Evolutionary conservation across 1,140 invertebrate genomes (phyloP), one percentile per base, ranked within the genome.

Genomic region (Sycobia sp.): DNA sequence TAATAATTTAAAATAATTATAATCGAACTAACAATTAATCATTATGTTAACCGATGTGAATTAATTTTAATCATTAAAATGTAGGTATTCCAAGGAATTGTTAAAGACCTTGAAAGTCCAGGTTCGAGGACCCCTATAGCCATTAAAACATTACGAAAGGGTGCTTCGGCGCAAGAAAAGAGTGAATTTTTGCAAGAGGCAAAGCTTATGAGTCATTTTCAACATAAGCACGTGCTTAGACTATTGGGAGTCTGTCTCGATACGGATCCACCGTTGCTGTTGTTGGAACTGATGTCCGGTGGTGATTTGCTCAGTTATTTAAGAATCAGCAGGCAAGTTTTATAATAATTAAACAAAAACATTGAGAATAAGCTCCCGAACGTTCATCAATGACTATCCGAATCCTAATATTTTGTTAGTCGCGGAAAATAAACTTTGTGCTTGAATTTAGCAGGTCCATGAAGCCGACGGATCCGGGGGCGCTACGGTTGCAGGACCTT

Each of bases 261-360:
- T 75, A 91, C 92, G 51, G 94, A 97, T 73, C 90, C 94, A 11
- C 92, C 94, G 67, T 94, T 95, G 67, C 89, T 99, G 43, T 90
- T 99, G 16, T 88, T 99, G 83, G 97, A 99, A 79, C 84, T 98
- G 9, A 99, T 99, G 97, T 92, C 97, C 79, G 94, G 91, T 1
- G 96, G 97, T 0, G 96, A 99, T 82, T 81, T 99, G 25, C 83
- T 97, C 0, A 94, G 91, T 43, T 98, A 96, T 79, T 82, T 99
- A 11, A 82, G 94, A 32, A 85, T 87, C 1, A 91, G 90, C 66
- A 82, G 60, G 60, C 22, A 56, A 36, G 47, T 32, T 7, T n/a
- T n/a, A n/a, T n/a, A n/a, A n/a, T n/a, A n/a, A n/a, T n/a, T n/a
- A n/a, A n/a, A n/a, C n/a, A n/a, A n/a, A n/a, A n/a, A n/a, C n/a